Evolutionary conservation across 1,140 invertebrate species (phyloP), one percentile per base, ranked within the genome.

Genomic region (Leptonema lineaticorne): DNA sequence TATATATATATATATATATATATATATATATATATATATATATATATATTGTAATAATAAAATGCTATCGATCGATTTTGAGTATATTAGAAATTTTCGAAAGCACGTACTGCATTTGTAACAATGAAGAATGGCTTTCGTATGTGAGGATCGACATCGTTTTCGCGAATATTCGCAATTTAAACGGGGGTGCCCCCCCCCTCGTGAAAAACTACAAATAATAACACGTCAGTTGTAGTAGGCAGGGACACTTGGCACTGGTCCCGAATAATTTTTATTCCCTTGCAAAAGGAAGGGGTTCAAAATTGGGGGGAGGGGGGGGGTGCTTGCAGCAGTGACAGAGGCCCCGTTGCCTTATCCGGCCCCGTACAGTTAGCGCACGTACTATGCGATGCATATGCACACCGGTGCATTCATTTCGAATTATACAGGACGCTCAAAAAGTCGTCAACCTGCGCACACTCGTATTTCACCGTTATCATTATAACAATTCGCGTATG

Each of bases 261-360:
- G 68, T 64, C 71, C 71, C 62, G 69, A 64, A 69, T 72, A 56
- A 72, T 72, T 72, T 72, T 72, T 72, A 69, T 72, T 72, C 67
- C 50, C 16, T 41, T 41, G n/a, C n/a, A n/a, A n/a, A n/a, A n/a
- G n/a, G n/a, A n/a, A n/a, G n/a, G n/a, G n/a, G n/a, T n/a, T n/a
- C n/a, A n/a, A n/a, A n/a, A 3, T 2, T 41, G 9, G 2, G 37
- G 37, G 37, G 37, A 11, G 37, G 37, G 37, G 37, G 37, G 22
- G 20, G 50, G 1, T 63, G n/a, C n/a, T n/a, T n/a, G n/a, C n/a
- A n/a, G n/a, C n/a, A n/a, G n/a, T n/a, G 67, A 69, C 16, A 48
- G 67, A 72, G 67, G 67, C 71, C 68, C 56, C 66, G 67, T 68
- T 65, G 58, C 65, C 67, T 67, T 57, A 48, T 64, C 64, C 69